phyloP scores from a whole-genome alignment of 1,140 invertebrate species.

The Sitophilus oryzae region DNA sequence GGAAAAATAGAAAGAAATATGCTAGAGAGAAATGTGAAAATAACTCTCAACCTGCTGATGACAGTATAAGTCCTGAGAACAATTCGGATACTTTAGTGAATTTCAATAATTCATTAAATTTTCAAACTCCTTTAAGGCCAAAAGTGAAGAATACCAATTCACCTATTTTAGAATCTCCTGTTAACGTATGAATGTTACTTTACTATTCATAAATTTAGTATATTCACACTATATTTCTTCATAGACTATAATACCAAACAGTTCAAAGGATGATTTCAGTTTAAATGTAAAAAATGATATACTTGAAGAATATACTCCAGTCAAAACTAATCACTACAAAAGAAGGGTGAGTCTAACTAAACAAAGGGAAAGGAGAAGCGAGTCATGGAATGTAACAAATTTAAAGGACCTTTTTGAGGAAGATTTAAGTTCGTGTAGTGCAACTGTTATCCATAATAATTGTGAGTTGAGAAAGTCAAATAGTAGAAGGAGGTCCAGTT shows the following conservation, averaged over 20 bases:
- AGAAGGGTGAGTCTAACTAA: conserved; percentile 1
- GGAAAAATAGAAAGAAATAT: background rate
- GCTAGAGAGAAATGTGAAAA: background rate
- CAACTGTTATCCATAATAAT: background rate
- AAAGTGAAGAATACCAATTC: background rate
- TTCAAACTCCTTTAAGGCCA: background rate
- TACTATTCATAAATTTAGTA: background rate
- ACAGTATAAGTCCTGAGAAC: too few species aligned
- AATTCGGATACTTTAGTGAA: background rate
- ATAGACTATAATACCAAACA: background rate
- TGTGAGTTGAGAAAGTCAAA: background rate
- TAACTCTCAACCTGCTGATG: background rate
- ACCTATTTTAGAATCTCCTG: background rate
- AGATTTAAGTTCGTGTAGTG: background rate
- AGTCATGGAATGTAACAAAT: conserved; percentile 6
- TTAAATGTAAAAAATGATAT: background rate
- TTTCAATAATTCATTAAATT: background rate
- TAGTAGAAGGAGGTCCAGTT: conserved; percentile 5
- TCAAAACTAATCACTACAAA: conserved; percentile 8
- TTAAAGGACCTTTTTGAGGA: conserved; percentile 1
- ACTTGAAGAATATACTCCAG: background rate
- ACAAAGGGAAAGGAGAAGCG: conserved; percentile 2
- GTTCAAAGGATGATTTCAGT: background rate
- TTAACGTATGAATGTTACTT: background rate
- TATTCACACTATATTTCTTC: background rate